Percentiles rank a stretch among this genome's conserved stretches.
Conservation (phyloP, 2,888 invertebrate genomes). For the Limnephilus marmoratus region DNA sequence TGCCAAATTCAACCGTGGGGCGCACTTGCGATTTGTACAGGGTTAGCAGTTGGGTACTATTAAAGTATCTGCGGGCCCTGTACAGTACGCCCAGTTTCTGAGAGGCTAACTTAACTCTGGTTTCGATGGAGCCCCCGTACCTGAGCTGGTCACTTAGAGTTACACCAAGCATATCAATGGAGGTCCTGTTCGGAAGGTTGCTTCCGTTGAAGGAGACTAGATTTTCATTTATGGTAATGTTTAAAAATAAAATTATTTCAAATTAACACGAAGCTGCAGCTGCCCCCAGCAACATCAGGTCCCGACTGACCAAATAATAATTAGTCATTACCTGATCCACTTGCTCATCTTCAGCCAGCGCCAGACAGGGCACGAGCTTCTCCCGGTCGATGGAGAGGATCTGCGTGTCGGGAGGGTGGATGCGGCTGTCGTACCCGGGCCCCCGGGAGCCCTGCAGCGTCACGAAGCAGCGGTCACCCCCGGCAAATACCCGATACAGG, state of each 20-base stretch:
- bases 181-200: no score
- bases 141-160: no score
- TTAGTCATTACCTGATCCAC: slow-evolving; percentile 79
- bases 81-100: no score
- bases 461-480: slow-evolving; percentile 93
- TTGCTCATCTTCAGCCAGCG: slow-evolving; percentile 78
- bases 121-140: no score
- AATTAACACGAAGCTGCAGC: slow-evolving; percentile 82
- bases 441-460: slow-evolving; percentile 75
- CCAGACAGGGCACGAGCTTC: slow-evolving; percentile 79
- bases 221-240: no score
- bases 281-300: slow-evolving; percentile 87
- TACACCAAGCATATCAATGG: no score
- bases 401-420: slow-evolving; percentile 78
- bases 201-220: no score
- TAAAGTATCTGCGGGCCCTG: no score
- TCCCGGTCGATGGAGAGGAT: slow-evolving; percentile 81
- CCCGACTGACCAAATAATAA: background rate
- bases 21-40: no score
- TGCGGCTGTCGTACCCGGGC: slow-evolving; percentile 81
- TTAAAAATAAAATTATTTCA: background rate
- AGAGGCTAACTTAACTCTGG: no score
- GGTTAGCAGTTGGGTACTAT: no score
- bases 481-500: slow-evolving; percentile 83
- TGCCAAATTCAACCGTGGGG: no score